Base-by-base conservation (phyloP, 1,140 invertebrate genomes). In the Globodera ellingtonae region DNA sequence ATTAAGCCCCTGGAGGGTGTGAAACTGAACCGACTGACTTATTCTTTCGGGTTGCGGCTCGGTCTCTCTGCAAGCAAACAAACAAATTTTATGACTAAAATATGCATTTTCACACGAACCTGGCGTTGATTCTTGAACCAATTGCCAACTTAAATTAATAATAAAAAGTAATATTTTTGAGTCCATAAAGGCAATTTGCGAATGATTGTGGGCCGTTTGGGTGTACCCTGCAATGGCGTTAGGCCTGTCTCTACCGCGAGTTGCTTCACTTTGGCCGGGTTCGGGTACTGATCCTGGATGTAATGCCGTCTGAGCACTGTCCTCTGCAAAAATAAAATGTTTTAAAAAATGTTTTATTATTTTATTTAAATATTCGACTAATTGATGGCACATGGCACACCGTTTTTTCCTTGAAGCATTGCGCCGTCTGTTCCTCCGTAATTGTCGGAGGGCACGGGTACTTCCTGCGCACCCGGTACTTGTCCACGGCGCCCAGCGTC, bases 41-140 rank as follows among this genome's bases (percentile, higher is more conserved):
- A 92, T 98, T 98, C 92, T 99, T 99, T 71, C 96, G 95, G 18
- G 96, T 96, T 9, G 97, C 98, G 10, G 98, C 97, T 84, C 98
- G 91, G 91, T 99, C 98, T 83, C 98, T 62, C 69, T 77, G 67
- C 6, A 70, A 70, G 2, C 35, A 35, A 35, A 35, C 35, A 15
- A 47, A 15, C 3, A 0, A 18, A 70, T 3, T 59, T 13, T 18
- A 70, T 70, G 18, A 24, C 18, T 35, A 35, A 70, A 21, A 7
- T 35, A 24, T 70, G 24, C 8, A 15, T 4, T 15, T 69, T 21
- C 9, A 18, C 7, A 70, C 67, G 2, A 70, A 70, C 92, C 90
- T 99, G 98, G 86, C 98, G 92, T 79, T 97, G 92, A 91, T 99
- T 99, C 91, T 99, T 99, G 92, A 99, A 99, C 98, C 97, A 99